Percentiles rank a stretch among this genome's conserved stretches.
phyloP scores from a whole-genome alignment of 2,113 vertebrate species.

The Lepisosteus osseus region DNA sequence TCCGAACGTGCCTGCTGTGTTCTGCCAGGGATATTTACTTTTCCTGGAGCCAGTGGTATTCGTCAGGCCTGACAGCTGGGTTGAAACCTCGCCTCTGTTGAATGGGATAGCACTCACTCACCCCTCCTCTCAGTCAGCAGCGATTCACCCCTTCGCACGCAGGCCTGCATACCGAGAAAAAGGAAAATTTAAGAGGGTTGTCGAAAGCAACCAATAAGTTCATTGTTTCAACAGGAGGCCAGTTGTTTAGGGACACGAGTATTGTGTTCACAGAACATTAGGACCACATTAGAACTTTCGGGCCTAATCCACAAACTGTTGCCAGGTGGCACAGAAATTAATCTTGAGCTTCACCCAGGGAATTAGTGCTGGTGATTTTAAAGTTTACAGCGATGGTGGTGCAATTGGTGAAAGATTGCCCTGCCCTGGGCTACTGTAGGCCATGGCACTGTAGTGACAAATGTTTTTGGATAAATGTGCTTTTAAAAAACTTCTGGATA shows the following conservation, averaged over 20 bases:
- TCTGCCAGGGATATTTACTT: constrained; percentile 36
- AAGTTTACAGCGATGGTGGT: constrained; percentile 53
- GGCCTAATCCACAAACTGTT: constrained; percentile 57
- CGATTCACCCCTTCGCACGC: constrained; percentile 55
- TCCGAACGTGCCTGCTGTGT: constrained; percentile 29
- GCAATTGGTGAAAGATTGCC: constrained; percentile 40
- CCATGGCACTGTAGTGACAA: constrained; percentile 4
- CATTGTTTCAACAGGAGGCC: constrained; percentile 57
- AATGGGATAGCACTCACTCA: constrained; percentile 54
- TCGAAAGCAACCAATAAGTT: constrained; percentile 58
- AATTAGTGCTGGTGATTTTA: constrained; percentile 54
- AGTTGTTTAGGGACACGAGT: constrained; percentile 57
- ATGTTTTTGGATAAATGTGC: background rate
- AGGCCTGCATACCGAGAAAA: constrained; percentile 43
- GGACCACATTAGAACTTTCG: constrained; percentile 47
- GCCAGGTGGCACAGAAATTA: constrained; percentile 73
- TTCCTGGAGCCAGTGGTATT: constrained; percentile 40
- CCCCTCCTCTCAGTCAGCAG: constrained; percentile 22
- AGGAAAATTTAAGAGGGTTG: constrained; percentile 52
- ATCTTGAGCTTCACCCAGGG: constrained; percentile 61
- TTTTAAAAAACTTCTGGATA: background rate
- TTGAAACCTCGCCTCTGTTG: constrained; percentile 59
- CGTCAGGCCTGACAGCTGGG: constrained; percentile 55
- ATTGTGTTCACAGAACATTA: constrained; percentile 54
- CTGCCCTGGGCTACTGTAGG: constrained; percentile 3